Conservation (phyloP, 2,113 vertebrate species). For the Coturnix japonica region DNA sequence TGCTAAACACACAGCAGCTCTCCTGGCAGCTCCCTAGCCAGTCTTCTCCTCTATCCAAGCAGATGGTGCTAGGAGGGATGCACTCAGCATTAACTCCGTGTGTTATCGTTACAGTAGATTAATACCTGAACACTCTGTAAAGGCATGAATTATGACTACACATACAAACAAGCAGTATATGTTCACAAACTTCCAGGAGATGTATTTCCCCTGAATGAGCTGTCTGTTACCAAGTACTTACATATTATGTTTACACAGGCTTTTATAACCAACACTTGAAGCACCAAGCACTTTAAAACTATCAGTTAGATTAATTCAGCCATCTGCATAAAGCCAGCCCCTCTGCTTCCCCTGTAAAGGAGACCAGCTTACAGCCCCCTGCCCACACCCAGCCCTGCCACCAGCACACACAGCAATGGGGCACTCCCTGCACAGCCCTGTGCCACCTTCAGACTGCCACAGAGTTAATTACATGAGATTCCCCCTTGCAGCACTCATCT, state of each 20-base stretch:
- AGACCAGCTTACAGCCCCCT: background rate
- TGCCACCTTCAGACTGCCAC: background rate
- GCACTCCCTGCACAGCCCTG: background rate
- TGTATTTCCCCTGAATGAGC: background rate
- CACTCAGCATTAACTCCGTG: background rate
- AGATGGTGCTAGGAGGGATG: background rate
- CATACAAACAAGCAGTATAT: background rate
- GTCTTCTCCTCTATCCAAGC: background rate
- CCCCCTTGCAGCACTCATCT: background rate
- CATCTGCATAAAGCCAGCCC: background rate
- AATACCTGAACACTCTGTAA: constrained; percentile 20
- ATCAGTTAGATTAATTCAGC: constrained; percentile 24
- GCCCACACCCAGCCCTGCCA: background rate
- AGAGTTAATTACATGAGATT: too few species aligned
- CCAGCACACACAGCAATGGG: too few species aligned
- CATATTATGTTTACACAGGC: constrained; percentile 6
- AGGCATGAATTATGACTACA: background rate
- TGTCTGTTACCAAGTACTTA: constrained; percentile 5
- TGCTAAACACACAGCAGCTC: background rate
- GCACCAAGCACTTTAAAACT: constrained; percentile 34
- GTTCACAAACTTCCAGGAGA: background rate
- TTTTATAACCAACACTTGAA: constrained; percentile 28
- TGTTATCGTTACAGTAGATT: background rate
- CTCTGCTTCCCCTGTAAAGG: background rate
- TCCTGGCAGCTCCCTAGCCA: background rate